These are phyloP conservation scores for Stegana nigrithorax DNA, from an alignment of 2,888 invertebrate species.

Conservation along the genomic window DNA sequence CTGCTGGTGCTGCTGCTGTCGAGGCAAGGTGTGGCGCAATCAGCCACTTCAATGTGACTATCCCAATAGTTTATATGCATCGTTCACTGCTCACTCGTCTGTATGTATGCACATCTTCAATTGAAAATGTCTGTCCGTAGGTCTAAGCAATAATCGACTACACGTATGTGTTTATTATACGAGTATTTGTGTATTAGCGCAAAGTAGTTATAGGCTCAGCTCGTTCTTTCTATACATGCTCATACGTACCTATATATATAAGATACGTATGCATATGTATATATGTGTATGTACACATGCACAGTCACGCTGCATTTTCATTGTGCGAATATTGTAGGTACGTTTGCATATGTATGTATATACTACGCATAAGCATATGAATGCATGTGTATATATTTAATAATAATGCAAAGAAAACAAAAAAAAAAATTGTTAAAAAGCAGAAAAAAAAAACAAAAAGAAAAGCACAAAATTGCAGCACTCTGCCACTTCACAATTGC, in stretches of 20 bases:
- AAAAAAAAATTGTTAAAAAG: constrained; percentile 2
- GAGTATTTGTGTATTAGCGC: too few relatives aligned
- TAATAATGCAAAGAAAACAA: background rate
- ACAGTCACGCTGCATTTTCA: too few relatives aligned
- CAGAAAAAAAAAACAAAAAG: too few relatives aligned
- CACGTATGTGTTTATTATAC: too few relatives aligned
- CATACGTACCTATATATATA: too few relatives aligned
- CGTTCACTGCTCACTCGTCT: too few relatives aligned
- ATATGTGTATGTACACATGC: too few relatives aligned
- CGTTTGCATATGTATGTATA: background rate
- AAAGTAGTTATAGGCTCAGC: too few relatives aligned
- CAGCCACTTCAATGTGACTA: background rate
- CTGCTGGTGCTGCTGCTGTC: background rate
- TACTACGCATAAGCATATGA: background rate
- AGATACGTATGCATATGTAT: too few relatives aligned
- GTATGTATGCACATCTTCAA: too few relatives aligned
- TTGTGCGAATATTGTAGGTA: background rate
- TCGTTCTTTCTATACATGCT: too few relatives aligned
- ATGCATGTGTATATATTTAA: background rate
- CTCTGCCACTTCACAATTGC: constrained; percentile 2
- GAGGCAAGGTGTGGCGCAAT: constrained; percentile 1
- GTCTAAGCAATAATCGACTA: background rate
- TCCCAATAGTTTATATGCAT: constrained; percentile 2
- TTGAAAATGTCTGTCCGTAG: background rate
- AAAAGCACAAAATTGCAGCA: too few relatives aligned